phyloP scores from a whole-genome alignment of 2,797 vertebrate genomes.

The Fistularia tabacaria region DNA sequence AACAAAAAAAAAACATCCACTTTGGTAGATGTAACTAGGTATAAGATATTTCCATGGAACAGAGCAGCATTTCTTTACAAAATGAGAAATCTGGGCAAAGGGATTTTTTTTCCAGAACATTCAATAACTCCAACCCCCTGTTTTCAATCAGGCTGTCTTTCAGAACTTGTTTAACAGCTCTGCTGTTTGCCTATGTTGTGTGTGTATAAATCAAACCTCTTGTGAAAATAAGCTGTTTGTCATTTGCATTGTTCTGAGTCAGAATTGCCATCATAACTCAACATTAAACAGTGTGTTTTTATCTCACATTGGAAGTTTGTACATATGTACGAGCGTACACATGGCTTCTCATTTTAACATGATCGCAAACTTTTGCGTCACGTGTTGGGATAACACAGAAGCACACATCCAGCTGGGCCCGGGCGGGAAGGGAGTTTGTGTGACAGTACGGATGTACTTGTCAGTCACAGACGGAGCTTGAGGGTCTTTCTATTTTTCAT shows the following conservation, averaged over 20 bases:
- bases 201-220: conserved; percentile 3
- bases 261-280: neutral
- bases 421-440: conserved; percentile 27
- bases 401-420: neutral
- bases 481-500: conserved; percentile 56
- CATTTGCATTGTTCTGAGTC: conserved; percentile 17
- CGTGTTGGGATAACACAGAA: neutral
- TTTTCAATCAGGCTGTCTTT: too few species aligned
- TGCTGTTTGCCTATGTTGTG: conserved; percentile 16
- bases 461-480: conserved; percentile 31
- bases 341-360: conserved; percentile 31
- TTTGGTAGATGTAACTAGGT: too few species aligned
- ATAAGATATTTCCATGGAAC: too few species aligned
- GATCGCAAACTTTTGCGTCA: conserved; percentile 13
- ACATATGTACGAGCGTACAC: conserved; percentile 12
- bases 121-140: too few species aligned
- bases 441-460: conserved; percentile 25
- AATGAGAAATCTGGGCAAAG: too few species aligned
- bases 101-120: too few species aligned
- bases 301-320: conserved; percentile 13
- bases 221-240: conserved; percentile 22
- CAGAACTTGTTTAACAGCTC: neutral
- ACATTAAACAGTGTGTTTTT: conserved; percentile 29
- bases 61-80: too few species aligned
- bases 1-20: too few species aligned